A percentile compares a stretch with the other conserved stretches of the same genome.
These are phyloP conservation scores for Mionectes macconnelli DNA, from an alignment of 2,113 vertebrate genomes.

Conservation along the genomic window DNA sequence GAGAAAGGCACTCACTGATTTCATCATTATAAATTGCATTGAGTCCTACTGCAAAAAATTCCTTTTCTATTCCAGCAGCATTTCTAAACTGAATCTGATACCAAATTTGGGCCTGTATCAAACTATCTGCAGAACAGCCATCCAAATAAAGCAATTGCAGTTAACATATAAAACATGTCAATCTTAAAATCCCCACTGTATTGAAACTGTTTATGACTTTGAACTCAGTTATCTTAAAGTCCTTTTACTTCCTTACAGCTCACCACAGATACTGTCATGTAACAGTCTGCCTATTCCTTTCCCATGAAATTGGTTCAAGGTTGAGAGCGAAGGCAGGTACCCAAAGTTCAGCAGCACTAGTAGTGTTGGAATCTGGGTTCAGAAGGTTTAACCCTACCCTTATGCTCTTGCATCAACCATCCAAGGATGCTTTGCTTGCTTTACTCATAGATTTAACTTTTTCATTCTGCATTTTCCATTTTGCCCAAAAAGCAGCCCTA, in stretches of 20 bases:
- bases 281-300: neutral
- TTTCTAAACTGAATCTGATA: neutral
- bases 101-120: neutral
- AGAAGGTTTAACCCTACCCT: neutral
- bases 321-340: neutral
- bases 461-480: neutral
- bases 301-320: conserved; percentile 26
- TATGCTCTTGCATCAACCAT: neutral
- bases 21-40: neutral
- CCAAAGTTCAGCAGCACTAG: conserved; percentile 14
- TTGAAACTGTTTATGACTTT: conserved; percentile 12
- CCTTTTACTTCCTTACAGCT: conserved; percentile 43
- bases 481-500: neutral
- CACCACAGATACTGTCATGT: neutral
- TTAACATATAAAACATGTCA: neutral
- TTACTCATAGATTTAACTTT: neutral
- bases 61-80: neutral
- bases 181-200: neutral
- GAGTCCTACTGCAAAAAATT: neutral
- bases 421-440: neutral
- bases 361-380: conserved; percentile 9
- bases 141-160: neutral
- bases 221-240: conserved; percentile 10
- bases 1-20: neutral
- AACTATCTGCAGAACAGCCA: neutral